Conservation (phyloP, 2,888 invertebrate species). For the Lagria hirta region DNA sequence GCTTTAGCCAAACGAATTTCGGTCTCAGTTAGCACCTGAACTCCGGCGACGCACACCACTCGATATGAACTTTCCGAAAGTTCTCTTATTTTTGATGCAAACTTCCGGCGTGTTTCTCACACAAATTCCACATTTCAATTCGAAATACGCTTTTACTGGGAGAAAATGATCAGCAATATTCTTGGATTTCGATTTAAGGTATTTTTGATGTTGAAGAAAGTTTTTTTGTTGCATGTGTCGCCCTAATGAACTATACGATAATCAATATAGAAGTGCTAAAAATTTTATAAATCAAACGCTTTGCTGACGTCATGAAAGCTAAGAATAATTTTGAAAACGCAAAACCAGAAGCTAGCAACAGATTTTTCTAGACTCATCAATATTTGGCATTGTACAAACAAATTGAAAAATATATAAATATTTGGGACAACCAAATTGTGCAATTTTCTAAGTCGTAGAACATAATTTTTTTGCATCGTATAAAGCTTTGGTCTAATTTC, state of each 20-base stretch:
- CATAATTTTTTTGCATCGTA: too few relatives aligned
- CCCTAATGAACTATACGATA: not conserved
- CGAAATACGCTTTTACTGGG: too few relatives aligned
- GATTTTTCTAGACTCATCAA: too few relatives aligned
- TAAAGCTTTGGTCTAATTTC: too few relatives aligned
- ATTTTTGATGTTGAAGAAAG: slow-evolving; percentile 9
- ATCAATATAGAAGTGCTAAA: slow-evolving; percentile 15
- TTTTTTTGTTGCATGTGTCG: slow-evolving; percentile 6
- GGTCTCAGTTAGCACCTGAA: slow-evolving; percentile 17
- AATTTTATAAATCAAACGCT: slow-evolving; percentile 14
- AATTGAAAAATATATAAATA: too few relatives aligned
- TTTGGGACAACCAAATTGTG: too few relatives aligned
- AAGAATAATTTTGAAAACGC: too few relatives aligned
- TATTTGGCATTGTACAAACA: too few relatives aligned
- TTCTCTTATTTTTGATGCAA: slow-evolving; percentile 2
- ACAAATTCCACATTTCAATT: slow-evolving; percentile 7
- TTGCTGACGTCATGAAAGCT: slow-evolving; percentile 9
- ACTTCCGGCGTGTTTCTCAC: slow-evolving; percentile 1
- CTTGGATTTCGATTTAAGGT: slow-evolving; percentile 31
- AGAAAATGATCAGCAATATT: slow-evolving; percentile 27
- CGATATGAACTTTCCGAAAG: slow-evolving; percentile 8
- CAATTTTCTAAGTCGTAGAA: too few relatives aligned
- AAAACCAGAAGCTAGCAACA: too few relatives aligned
- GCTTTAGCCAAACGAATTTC: slow-evolving; percentile 4
- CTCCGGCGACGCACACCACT: slow-evolving; percentile 9